Base-by-base conservation (phyloP, 2,888 invertebrate genomes). In the Habroteleia sp. region DNA sequence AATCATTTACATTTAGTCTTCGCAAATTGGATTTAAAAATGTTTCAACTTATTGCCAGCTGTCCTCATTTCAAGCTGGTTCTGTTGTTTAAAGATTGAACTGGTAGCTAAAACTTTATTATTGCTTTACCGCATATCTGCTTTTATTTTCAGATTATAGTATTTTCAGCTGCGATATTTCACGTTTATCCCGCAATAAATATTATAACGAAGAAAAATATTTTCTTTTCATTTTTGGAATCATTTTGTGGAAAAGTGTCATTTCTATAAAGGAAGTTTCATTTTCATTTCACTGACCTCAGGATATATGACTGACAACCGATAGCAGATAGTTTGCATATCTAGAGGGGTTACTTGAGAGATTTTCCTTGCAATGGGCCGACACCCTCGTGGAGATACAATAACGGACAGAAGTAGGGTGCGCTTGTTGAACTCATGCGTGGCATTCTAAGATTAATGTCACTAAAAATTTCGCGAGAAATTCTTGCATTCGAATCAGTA, bases 391-490 rank as follows among this genome's bases (percentile, higher is more conserved):
- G 31, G 48, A 50, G 65, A 58, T 50, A 72, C 58, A 56, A 72
- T 63, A 48, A 63, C 48, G 48, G 6, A 33, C 56, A 69, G 58
- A 69, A 60, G 50, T 29, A 44, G 71, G 62, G 48, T 41, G 46
- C 13, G 50, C 29, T 56, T 37, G 63, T 48, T 56, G 71, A 56
- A 48, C 54, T 48, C 56, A 72, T 35, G 63, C 63, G 48, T 72
- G 63, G 50, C 72, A 50, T 72, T 63, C 58, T 48, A 72, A 63
- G 63, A 72, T 72, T 72, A 72, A 72, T 54, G 69, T 20, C 17
- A 52, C 16, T 42, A 29, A 16, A 60, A 60, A 71, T 54, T 71
- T 35, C 8, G 17, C 20, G 27, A 14, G 33, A 50, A 68, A 50
- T 20, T 3, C 1, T 37, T 3, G 16, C 17, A 16, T 16, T n/a